Base-by-base conservation (phyloP, 2,113 vertebrate genomes). In the Lepus timidus region DNA sequence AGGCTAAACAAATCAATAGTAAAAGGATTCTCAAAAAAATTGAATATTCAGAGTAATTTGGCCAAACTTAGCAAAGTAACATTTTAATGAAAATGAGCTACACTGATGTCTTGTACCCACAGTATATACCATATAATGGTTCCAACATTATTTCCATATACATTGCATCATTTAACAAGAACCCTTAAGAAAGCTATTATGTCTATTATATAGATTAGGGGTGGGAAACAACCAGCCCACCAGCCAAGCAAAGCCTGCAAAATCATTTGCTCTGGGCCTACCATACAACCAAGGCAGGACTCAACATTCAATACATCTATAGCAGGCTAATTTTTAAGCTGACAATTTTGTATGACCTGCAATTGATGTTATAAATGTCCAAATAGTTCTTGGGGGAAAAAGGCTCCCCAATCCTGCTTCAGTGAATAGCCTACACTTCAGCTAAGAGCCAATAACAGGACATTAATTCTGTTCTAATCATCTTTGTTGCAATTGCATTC, bases 51-150 rank as follows among this genome's bases (percentile, higher is more conserved):
- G 3, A 52, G 27, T 11, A 62, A 67, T 0, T 58, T 44, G 58
- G 83, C 23, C 52, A 29, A 88, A 80, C 49, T 81, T 29, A 86
- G 20, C 55, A 81, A 64, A 64, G 20, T 39, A 94, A 94, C 85
- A 51, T 76, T 83, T 51, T 44, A 83, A 14, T 79, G 62, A 90
- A 52, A 89, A 88, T 49, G 49, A 95, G 58, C 52, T 51, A 67
- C 22, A 62, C 51, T 36, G 44, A 82, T 5, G 68, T 31, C 23
- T 67, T 33, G n/a, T 13, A 91, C 31, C 9, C 12, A 67, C 8
- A 58, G 6, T 58, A 81, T 55, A 36, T 17, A 36, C 33, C n/a
- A 73, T 33, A 33, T 44, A 11, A 65, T 13, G 22, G 33, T 82
- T 68, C 9, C 67, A 91, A 68, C n/a, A 10, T 71, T 9, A 51